Base-by-base conservation (phyloP, 2,113 vertebrate species). In the Ammodytes dubius region DNA sequence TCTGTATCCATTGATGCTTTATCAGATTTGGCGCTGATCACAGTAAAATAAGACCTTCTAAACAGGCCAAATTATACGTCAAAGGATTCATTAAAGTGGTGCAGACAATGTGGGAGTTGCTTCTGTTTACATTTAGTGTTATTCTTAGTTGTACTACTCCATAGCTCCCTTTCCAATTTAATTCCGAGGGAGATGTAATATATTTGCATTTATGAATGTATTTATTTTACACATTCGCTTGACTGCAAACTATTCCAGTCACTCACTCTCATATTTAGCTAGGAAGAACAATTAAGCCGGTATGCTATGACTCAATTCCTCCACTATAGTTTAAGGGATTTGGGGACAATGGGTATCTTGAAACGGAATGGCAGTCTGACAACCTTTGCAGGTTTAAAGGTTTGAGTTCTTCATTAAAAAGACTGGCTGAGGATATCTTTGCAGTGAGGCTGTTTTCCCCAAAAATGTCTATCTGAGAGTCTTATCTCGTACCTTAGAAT, bases 11-110 rank as follows among this genome's bases (percentile, higher is more conserved):
- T 49, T 60, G 56, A 52, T 8, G 19, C 57, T n/a, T 66, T 40
- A 79, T 79, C 61, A 40, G 60, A 57, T 73, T 60, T 64, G 37
- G 53, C 54, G 17, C 52, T 49, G 47, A 83, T 57, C n/a, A 37
- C 47, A 13, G 46, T 61, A 14, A 77, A 79, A 78, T 59, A 65
- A 76, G 52, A 77, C 42, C 57, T 53, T 42, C 15, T n/a, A 5
- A 52, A 72, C 10, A 64, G 15, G 15, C 37, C 27, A 45, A 54
- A 69, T 64, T 4, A 63, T 3, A 12, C 7, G 2, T 13, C 8
- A 14, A 1, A 47, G 39, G 19, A 49, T 74, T 66, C 54, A 56
- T 52, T 52, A 6, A 35, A 49, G 64, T 53, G 61, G 7, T 76
- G 56, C 42, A 9, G 12, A 47, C 40, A 27, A 58, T 40, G 50